A percentile compares a stretch with the other conserved stretches of the same genome.
These are phyloP conservation scores for Drosophila vallismaia DNA, from an alignment of 2,888 invertebrate species.

Conservation along the genomic window DNA sequence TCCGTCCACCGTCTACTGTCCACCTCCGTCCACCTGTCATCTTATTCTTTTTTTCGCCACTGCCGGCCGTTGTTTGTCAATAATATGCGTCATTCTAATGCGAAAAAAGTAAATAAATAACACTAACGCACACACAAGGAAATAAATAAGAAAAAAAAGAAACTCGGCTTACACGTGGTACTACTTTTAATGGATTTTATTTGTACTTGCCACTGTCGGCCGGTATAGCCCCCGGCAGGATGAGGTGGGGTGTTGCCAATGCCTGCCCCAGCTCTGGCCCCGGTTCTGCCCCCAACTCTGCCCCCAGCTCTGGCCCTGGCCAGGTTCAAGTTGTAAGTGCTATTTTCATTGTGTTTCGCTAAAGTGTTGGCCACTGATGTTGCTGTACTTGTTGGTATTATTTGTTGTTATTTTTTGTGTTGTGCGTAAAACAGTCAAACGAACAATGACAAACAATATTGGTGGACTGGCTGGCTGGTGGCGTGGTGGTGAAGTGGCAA, in stretches of 20 bases:
- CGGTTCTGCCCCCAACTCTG: too few relatives aligned
- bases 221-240: conserved; percentile 6
- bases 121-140: conserved; percentile 12
- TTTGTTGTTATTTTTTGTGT: not conserved
- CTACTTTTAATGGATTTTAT: conserved; percentile 74
- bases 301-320: not conserved
- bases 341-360: conserved; percentile 38
- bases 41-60: conserved; percentile 10
- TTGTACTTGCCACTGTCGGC: conserved; percentile 69
- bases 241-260: not conserved
- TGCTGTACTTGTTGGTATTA: conserved; percentile 2
- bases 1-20: not conserved
- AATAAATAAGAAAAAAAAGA: conserved; percentile 17
- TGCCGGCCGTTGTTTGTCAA: conserved; percentile 49
- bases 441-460: conserved; percentile 46
- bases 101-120: conserved; percentile 47
- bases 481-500: not conserved
- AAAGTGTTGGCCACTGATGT: conserved; percentile 27
- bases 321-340: conserved; percentile 44
- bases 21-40: not conserved
- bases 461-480: not conserved
- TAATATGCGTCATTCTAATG: conserved; percentile 68
- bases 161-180: conserved; percentile 69
- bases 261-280: too few relatives aligned
- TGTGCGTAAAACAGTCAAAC: conserved; percentile 44